Evolutionary conservation across 1,140 invertebrate genomes (phyloP).

Genomic region (Nixonia krombeini): DNA sequence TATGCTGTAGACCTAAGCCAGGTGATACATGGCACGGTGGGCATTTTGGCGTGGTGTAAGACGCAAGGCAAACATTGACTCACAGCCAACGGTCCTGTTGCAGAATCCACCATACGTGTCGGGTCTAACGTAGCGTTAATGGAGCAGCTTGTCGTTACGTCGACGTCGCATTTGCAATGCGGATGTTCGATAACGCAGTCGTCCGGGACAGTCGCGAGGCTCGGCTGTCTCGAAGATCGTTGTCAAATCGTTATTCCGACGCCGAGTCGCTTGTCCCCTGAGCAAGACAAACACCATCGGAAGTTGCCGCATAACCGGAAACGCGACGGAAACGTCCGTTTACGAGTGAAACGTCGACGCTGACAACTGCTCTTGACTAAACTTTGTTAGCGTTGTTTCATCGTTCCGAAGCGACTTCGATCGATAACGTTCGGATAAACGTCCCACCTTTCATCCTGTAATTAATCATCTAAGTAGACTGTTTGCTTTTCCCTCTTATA

Average conservation of each 20-base stretch:
- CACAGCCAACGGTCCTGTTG: constrained; percentile 53
- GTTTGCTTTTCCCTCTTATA: neutral
- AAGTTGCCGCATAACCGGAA: neutral
- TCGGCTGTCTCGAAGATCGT: constrained; percentile 10
- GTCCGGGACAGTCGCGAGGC: constrained; percentile 5
- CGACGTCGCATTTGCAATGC: constrained; percentile 41
- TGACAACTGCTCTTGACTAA: no score
- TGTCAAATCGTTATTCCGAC: constrained; percentile 1
- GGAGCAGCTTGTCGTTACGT: constrained; percentile 61
- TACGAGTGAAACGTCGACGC: no score
- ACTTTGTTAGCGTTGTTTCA: no score
- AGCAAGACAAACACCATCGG: neutral
- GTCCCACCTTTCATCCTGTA: neutral
- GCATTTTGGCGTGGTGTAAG: constrained; percentile 49
- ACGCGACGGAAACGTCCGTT: neutral
- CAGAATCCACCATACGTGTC: constrained; percentile 62
- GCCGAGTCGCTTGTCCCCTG: neutral
- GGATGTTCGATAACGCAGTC: constrained; percentile 35
- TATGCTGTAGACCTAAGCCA: constrained; percentile 34
- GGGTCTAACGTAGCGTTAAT: constrained; percentile 67
- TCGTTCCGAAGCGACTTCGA: no score
- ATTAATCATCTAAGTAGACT: constrained; percentile 1
- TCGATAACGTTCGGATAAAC: no score
- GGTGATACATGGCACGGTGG: constrained; percentile 31
- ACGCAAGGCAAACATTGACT: constrained; percentile 51